Percentiles rank a stretch among this genome's conserved stretches.
Evolutionary conservation across 2,888 invertebrate species (phyloP).

Genomic region (Abrostola triplasia): DNA sequence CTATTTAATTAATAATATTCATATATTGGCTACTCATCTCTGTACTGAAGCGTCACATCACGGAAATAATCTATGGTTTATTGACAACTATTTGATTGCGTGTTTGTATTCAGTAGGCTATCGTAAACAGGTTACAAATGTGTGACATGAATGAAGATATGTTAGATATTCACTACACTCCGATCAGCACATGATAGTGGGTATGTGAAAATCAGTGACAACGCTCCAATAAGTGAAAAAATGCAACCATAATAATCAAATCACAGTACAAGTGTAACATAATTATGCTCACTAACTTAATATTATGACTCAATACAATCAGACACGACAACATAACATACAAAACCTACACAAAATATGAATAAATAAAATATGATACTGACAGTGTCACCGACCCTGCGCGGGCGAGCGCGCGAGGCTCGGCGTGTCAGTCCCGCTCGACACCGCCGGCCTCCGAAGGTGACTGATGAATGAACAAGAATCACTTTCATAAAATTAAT

Average conservation of each 20-base stretch:
- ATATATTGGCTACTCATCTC: slow-evolving; percentile 83
- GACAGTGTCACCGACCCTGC: slow-evolving; percentile 65
- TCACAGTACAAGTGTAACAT: slow-evolving; percentile 85
- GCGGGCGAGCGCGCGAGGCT: slow-evolving; percentile 42
- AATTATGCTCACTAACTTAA: slow-evolving; percentile 85
- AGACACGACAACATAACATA: slow-evolving; percentile 77
- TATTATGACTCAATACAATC: slow-evolving; percentile 83
- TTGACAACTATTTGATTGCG: slow-evolving; percentile 48
- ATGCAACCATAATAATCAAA: slow-evolving; percentile 84
- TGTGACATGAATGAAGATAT: slow-evolving; percentile 44
- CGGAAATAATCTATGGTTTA: slow-evolving; percentile 70
- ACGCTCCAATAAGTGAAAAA: slow-evolving; percentile 75
- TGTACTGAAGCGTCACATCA: slow-evolving; percentile 83
- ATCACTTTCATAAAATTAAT: slow-evolving; percentile 51
- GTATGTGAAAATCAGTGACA: slow-evolving; percentile 40
- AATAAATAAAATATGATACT: slow-evolving; percentile 74
- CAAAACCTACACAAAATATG: slow-evolving; percentile 73
- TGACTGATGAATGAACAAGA: slow-evolving; percentile 33
- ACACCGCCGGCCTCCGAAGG: slow-evolving; percentile 29
- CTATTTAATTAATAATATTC: slow-evolving; percentile 80
- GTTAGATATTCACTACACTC: slow-evolving; percentile 45
- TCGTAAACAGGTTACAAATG: slow-evolving; percentile 31
- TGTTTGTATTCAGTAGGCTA: slow-evolving; percentile 38
- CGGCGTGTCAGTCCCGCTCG: slow-evolving; percentile 20
- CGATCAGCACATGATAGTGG: slow-evolving; percentile 47